These are phyloP conservation scores for Ochropleura plecta DNA, from an alignment of 2,888 invertebrate species.

Conservation along the genomic window DNA sequence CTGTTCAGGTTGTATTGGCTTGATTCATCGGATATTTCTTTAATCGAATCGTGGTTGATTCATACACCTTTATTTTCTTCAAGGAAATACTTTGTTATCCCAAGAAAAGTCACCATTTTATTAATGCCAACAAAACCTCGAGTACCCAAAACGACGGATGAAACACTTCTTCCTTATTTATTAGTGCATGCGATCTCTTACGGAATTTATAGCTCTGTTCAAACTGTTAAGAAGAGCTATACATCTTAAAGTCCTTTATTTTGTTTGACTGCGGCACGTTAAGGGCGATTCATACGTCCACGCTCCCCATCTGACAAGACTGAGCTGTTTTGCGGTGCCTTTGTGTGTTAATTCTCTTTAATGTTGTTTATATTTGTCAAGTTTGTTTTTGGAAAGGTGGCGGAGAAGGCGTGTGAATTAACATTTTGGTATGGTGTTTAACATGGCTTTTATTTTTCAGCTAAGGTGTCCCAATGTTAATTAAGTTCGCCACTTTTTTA, in stretches of 20 bases:
- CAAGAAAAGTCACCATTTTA: constrained; percentile 1
- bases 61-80: not conserved
- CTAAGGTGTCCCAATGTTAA: too few relatives aligned
- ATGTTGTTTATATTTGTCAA: constrained; percentile 44
- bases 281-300: constrained; percentile 55
- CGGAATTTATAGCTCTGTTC: constrained; percentile 49
- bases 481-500: not conserved
- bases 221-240: constrained; percentile 26
- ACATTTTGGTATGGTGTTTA: not conserved
- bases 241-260: constrained; percentile 51
- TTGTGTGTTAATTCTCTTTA: constrained; percentile 47
- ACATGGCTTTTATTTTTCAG: not conserved
- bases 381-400: not conserved
- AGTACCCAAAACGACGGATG: constrained; percentile 18
- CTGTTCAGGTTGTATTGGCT: too few relatives aligned
- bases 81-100: not conserved
- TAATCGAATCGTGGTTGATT: not conserved
- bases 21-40: too few relatives aligned
- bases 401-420: constrained; percentile 5
- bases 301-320: not conserved
- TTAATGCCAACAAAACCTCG: constrained; percentile 15
- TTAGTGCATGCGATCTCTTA: constrained; percentile 31
- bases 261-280: constrained; percentile 15
- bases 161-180: constrained; percentile 45
- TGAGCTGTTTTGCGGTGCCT: constrained; percentile 12